Percentiles rank a stretch among this genome's conserved stretches.
phyloP scores from a whole-genome alignment of 2,113 vertebrate species.

The Mastomys coucha region DNA sequence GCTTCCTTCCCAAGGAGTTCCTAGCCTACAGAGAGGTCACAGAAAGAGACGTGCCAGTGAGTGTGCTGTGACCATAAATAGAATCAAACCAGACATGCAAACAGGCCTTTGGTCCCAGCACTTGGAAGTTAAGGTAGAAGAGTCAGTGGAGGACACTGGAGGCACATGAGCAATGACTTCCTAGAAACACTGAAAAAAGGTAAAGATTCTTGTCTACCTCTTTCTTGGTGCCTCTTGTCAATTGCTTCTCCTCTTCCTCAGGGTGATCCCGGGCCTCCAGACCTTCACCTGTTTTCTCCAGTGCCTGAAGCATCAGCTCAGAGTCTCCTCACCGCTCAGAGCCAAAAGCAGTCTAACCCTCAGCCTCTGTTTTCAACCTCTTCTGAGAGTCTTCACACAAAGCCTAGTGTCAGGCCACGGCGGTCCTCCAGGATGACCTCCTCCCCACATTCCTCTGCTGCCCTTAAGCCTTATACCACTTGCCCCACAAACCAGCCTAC shows the following conservation, averaged over 20 bases:
- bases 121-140: neutral
- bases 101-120: neutral
- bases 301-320: neutral
- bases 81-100: neutral
- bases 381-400: neutral
- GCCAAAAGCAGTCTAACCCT: neutral
- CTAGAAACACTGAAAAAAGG: neutral
- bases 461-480: neutral
- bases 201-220: neutral
- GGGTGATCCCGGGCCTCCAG: conserved; percentile 53
- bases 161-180: neutral
- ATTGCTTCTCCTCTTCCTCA: conserved; percentile 48
- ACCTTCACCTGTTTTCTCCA: conserved; percentile 11
- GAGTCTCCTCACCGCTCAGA: conserved; percentile 33
- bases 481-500: neutral
- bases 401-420: conserved; percentile 22
- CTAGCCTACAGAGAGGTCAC: neutral
- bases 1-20: neutral
- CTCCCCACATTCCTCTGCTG: neutral
- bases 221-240: neutral
- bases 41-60: neutral
- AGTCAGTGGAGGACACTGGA: no score
- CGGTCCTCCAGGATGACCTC: neutral
- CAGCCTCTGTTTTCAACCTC: neutral
- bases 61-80: neutral